Base-by-base conservation (phyloP, 2,113 vertebrate genomes). In the Xiphorhynchus elegans region DNA sequence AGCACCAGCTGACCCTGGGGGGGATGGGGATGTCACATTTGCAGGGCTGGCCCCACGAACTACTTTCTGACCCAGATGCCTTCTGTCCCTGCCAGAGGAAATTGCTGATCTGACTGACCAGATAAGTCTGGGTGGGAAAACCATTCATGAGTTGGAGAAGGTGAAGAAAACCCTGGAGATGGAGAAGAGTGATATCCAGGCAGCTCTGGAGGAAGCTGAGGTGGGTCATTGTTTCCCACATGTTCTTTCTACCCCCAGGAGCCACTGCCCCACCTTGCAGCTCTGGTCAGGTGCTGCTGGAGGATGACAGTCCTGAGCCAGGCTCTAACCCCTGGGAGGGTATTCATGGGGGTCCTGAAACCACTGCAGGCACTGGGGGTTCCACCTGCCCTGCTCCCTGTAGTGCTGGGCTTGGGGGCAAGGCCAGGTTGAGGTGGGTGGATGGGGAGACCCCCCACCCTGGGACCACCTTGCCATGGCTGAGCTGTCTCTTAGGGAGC, bases 71-170 rank as follows among this genome's bases (percentile, higher is more conserved):
- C 70, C 42, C 44, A 63, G 29, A 33, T 0, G 5, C 10, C 76
- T 68, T 90, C 58, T 31, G 7, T 82, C 50, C 35, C 77, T 64
- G 64, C 35, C 95, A 99, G 99, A 99, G 98, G 99, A 99, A 91
- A 99, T 99, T 28, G 95, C 98, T 35, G 99, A 99, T 89, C 97
- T 99, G 90, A 98, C 98, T 4, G 99, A 99, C 97, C 99, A 99
- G 97, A 98, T 99, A 93, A 98, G 98, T 87, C 97, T 99, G 97
- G 98, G 98, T 0, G 97, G 98, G 16, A 99, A 99, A 98, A 99
- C 97, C 75, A 98, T 99, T 69, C 98, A 99, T 24, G 99, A 99
- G 87, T 97, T 99, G 93, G 99, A 99, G 97, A 99, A 99, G 95
- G 96, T 98, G 63, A 99, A 99, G 98, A 99, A 99, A 92, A 59